phyloP scores from a whole-genome alignment of 2,797 vertebrate genomes.

The Mastacembelus armatus region DNA sequence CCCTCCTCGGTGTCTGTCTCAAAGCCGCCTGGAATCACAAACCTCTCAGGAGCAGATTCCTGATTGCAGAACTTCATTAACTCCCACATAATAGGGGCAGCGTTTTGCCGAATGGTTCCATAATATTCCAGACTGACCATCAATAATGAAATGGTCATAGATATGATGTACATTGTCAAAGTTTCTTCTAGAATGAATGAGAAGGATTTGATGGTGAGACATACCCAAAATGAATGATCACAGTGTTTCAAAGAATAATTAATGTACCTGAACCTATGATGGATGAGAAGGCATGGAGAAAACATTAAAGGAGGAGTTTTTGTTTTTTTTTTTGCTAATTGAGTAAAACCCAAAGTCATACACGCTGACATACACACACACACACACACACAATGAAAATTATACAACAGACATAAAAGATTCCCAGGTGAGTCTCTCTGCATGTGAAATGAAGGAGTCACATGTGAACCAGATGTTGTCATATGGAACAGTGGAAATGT shows the following conservation, averaged over 20 bases:
- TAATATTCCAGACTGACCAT: slow-evolving; percentile 14
- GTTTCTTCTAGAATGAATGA: slow-evolving; percentile 13
- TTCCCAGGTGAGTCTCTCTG: background rate
- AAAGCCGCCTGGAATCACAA: slow-evolving; percentile 52
- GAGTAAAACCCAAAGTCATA: slow-evolving; percentile 11
- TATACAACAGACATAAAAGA: background rate
- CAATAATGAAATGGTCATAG: slow-evolving; percentile 42
- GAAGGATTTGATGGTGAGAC: slow-evolving; percentile 22
- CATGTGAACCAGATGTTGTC: background rate
- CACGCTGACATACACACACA: background rate
- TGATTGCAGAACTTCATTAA: slow-evolving; percentile 70
- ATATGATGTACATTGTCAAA: slow-evolving; percentile 35
- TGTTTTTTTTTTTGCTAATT: background rate
- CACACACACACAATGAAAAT: too few relatives aligned
- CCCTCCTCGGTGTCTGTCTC: slow-evolving; percentile 40
- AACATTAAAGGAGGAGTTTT: slow-evolving; percentile 25
- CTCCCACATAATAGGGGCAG: slow-evolving; percentile 46
- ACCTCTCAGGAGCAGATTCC: slow-evolving; percentile 55
- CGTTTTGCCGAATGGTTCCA: slow-evolving; percentile 30
- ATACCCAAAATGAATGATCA: slow-evolving; percentile 15
- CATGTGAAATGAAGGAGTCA: background rate
- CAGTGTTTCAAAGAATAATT: slow-evolving; percentile 27
- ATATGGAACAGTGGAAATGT: background rate
- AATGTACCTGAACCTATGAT: slow-evolving; percentile 29
- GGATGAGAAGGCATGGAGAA: slow-evolving; percentile 48